phyloP scores from a whole-genome alignment of 1,140 invertebrate species.

The Acromyrmex heyeri region DNA sequence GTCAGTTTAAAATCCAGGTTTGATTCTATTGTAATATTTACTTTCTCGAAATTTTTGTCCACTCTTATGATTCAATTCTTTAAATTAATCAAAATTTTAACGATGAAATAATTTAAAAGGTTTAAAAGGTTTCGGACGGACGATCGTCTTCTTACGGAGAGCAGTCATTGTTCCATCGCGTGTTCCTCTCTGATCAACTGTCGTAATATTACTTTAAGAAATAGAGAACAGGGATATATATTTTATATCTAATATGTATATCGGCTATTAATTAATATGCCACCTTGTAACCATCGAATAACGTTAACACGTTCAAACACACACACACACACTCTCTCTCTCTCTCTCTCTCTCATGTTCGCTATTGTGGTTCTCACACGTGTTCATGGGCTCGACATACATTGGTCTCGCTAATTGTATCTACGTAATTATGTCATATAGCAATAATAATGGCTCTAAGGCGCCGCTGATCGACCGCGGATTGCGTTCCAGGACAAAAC shows the following conservation, averaged over 20 bases:
- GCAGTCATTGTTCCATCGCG: slow-evolving; percentile 24
- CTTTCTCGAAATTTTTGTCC: not conserved
- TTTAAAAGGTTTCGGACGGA: not conserved
- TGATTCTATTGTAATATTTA: not conserved
- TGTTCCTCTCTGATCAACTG: slow-evolving; percentile 69
- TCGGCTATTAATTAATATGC: slow-evolving; percentile 71
- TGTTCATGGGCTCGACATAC: slow-evolving; percentile 39
- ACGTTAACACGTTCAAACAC: slow-evolving; percentile 73
- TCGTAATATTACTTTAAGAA: slow-evolving; percentile 80
- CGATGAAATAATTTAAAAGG: not conserved
- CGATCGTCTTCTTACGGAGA: slow-evolving; percentile 11
- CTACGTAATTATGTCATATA: slow-evolving; percentile 53
- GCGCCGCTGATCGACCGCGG: slow-evolving; percentile 53
- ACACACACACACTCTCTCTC: slow-evolving; percentile 5
- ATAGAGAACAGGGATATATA: slow-evolving; percentile 80
- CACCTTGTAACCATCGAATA: slow-evolving; percentile 79
- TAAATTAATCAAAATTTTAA: not conserved
- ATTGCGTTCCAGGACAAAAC: slow-evolving; percentile 47
- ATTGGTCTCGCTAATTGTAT: slow-evolving; percentile 61
- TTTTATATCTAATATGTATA: slow-evolving; percentile 79
- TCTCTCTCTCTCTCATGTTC: slow-evolving; percentile 13
- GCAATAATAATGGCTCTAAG: slow-evolving; percentile 57
- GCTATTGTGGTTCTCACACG: slow-evolving; percentile 32
- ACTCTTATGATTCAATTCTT: not conserved
- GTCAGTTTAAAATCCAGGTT: slow-evolving; percentile 62